Percentiles rank a stretch among this genome's conserved stretches.
Evolutionary conservation across 2,797 vertebrate genomes (phyloP).

Genomic region (Enteromius afrohamiltoni): DNA sequence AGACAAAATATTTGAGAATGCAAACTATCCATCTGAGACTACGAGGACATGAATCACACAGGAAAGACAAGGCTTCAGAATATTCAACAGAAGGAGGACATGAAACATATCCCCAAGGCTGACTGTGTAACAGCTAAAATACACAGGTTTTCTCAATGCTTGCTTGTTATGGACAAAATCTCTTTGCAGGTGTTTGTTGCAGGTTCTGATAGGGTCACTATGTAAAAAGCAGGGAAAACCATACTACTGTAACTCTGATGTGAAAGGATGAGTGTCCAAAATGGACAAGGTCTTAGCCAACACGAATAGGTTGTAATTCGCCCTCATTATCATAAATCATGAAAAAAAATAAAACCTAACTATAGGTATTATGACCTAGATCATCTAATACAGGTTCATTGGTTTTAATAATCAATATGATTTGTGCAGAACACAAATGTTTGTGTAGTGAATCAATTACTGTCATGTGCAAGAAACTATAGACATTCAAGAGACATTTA

Average conservation of each 20-base stretch:
- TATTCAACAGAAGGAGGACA: not conserved
- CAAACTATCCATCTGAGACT: not conserved
- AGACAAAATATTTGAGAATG: not conserved
- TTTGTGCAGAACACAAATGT: not conserved
- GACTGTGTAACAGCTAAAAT: not conserved
- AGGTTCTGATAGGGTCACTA: not conserved
- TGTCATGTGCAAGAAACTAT: not conserved
- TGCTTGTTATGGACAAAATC: not conserved
- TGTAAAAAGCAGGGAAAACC: not conserved
- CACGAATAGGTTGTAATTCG: not conserved
- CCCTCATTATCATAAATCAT: not conserved
- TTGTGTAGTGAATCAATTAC: not conserved
- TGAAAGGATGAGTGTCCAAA: not conserved
- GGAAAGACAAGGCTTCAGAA: not conserved
- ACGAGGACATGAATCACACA: constrained; percentile 9
- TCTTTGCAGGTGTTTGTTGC: not conserved
- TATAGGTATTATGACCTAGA: not conserved
- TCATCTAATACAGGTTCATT: not conserved
- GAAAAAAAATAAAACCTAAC: not conserved
- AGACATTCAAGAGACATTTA: not conserved
- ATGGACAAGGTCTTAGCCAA: not conserved
- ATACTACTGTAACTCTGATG: not conserved
- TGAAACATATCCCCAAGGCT: not conserved
- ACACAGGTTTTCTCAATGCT: not conserved
- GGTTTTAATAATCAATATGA: not conserved